Evolutionary conservation across 2,888 invertebrate species (phyloP), one percentile per base, ranked within the genome.

Genomic region (Chrysolina americana): DNA sequence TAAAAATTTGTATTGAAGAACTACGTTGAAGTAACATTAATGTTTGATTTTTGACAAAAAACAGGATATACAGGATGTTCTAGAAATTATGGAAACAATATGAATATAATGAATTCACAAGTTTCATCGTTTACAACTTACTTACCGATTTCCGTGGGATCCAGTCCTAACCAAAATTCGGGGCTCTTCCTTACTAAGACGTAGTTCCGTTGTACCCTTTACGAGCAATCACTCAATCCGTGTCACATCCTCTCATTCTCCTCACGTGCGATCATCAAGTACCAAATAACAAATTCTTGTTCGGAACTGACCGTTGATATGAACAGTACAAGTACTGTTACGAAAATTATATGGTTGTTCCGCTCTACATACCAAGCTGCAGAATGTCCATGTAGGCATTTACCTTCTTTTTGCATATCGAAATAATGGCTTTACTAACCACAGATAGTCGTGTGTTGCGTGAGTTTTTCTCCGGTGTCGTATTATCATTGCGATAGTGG

Each of bases 301-400:
- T 59, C 36, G 36, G 36, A 59, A 59, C 59, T 36, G n/a, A 28
- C 59, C 36, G 59, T 36, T 59, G 59, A 59, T 28, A 59, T 59
- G 59, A 59, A 59, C 59, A 59, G 59, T 59, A 59, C 36, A 59
- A n/a, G 59, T 59, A 59, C 59, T 59, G 59, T 59, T 59, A 59
- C 36, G 59, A 59, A 59, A 28, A 59, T 59, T 28, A 59, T 59
- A 59, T 59, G 59, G 59, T 28, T 59, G 59, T 59, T 59, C 59
- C 59, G 59, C 59, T 59, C 59, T 59, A 59, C 59, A 28, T 59
- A 59, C 28, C 8, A 2, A 28, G 59, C 15, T 59, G 59, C 59
- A 59, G 59, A 59, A 59, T 36, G 36, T 28, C 23, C 36, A 59
- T 36, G 36, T 59, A 59, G 28, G 11, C 28, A 59, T 28, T 59